A percentile compares a stretch with the other conserved stretches of the same genome.
Conservation (phyloP, 2,113 vertebrate species). For the Lutjanus erythropterus region DNA sequence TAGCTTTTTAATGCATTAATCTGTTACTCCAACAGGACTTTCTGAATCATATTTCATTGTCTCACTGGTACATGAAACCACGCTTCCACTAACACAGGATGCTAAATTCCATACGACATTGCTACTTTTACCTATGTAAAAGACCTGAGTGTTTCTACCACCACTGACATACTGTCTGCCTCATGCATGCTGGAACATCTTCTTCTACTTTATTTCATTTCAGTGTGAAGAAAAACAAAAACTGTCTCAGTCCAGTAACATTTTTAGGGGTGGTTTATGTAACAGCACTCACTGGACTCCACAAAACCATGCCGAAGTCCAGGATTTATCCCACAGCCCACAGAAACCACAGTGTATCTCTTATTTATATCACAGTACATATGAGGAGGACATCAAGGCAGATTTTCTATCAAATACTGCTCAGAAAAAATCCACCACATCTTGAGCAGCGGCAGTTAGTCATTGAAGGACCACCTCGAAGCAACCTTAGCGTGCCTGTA, state of each 20-base stretch:
- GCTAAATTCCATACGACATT: neutral
- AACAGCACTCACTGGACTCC: slow-evolving; percentile 12
- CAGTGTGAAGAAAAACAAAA: neutral
- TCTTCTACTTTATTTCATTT: neutral
- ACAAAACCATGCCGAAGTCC: slow-evolving; percentile 17
- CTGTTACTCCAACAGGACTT: neutral
- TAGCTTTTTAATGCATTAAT: neutral
- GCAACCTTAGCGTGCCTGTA: slow-evolving; percentile 39
- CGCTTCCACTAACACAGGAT: neutral
- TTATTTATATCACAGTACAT: slow-evolving; percentile 1
- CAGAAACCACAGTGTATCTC: slow-evolving; percentile 20
- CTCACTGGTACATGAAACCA: neutral
- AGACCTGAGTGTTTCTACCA: neutral
- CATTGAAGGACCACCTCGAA: slow-evolving; percentile 52
- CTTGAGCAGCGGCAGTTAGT: slow-evolving; percentile 23
- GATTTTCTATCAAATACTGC: slow-evolving; percentile 29
- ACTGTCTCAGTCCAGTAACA: neutral
- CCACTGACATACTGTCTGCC: neutral
- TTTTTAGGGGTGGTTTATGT: slow-evolving; percentile 1
- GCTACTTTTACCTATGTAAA: neutral
- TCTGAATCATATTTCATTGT: neutral
- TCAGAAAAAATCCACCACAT: slow-evolving; percentile 24
- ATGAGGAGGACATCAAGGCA: slow-evolving; percentile 6
- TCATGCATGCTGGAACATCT: neutral
- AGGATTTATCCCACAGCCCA: slow-evolving; percentile 30